Percentiles rank a stretch among this genome's conserved stretches.
Evolutionary conservation across 35 echinoderm and acorn worm genomes (phyloP).

Genomic region (Eucidaris tribuloides): DNA sequence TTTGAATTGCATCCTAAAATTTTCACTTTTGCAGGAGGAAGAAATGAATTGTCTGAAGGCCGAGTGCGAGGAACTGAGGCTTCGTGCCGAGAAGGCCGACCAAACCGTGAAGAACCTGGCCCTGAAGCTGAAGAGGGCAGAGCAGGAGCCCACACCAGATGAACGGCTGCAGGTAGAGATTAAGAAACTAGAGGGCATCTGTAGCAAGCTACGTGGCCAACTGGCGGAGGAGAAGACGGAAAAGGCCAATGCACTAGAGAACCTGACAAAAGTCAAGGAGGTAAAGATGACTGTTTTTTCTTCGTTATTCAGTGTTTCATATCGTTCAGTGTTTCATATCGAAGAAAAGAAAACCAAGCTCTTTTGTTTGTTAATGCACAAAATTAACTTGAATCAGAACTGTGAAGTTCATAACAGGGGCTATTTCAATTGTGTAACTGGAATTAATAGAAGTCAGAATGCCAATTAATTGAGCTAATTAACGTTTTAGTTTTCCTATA

Average conservation of each 20-base stretch:
- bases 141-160: constrained; percentile 52
- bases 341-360: not conserved
- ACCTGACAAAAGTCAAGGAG: not conserved
- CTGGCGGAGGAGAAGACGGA: constrained; percentile 57
- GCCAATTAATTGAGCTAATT: too few relatives aligned
- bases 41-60: constrained; percentile 43
- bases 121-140: constrained; percentile 66
- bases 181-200: constrained; percentile 59
- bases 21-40: constrained; percentile 55
- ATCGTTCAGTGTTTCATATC: not conserved
- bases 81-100: constrained; percentile 51
- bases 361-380: not conserved
- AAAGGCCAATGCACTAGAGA: not conserved
- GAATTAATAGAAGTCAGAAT: too few relatives aligned
- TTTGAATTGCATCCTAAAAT: too few relatives aligned
- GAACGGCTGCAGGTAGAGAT: constrained; percentile 34
- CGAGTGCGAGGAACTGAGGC: constrained; percentile 69
- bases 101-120: constrained; percentile 57
- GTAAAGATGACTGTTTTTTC: not conserved
- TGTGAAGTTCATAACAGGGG: too few relatives aligned
- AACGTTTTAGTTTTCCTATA: too few relatives aligned
- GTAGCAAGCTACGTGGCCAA: constrained; percentile 44
- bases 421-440: too few relatives aligned
- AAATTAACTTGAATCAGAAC: not conserved
- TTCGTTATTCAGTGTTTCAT: not conserved